These are phyloP conservation scores for Chloebia gouldiae DNA, from an alignment of 2,113 vertebrate species.

Conservation along the genomic window DNA sequence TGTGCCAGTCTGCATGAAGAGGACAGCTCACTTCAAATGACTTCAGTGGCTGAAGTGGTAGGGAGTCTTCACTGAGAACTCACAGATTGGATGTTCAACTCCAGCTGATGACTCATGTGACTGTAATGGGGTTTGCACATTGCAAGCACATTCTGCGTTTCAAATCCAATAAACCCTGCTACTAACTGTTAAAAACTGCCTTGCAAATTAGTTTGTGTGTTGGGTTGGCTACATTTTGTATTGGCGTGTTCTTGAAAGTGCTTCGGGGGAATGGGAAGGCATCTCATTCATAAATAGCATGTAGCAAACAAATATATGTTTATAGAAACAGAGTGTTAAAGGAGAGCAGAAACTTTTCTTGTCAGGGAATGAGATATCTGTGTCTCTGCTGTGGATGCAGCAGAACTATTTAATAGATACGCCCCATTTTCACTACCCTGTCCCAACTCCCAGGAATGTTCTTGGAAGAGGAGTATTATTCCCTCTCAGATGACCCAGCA, in stretches of 20 bases:
- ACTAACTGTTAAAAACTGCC: not conserved
- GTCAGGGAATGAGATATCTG: not conserved
- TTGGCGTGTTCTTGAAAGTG: not conserved
- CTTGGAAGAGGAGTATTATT: not conserved
- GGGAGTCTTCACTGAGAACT: not conserved
- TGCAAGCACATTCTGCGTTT: not conserved
- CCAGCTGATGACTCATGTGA: not conserved
- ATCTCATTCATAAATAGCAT: not conserved
- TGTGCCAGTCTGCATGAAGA: not conserved
- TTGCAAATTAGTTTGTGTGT: not conserved
- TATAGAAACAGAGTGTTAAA: not conserved
- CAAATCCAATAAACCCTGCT: not conserved
- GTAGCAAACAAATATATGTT: not conserved
- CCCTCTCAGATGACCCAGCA: not conserved
- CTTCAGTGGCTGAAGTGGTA: not conserved
- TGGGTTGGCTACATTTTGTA: not conserved
- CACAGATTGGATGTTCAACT: not conserved
- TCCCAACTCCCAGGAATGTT: not conserved
- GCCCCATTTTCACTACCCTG: not conserved
- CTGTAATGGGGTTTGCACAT: not conserved
- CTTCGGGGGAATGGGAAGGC: not conserved
- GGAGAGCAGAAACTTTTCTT: not conserved
- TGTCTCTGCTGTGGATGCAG: not conserved
- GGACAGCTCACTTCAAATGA: not conserved
- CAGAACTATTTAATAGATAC: not conserved